Base-by-base conservation (phyloP, 2,888 invertebrate species). In the Acanthosepion esculentum region DNA sequence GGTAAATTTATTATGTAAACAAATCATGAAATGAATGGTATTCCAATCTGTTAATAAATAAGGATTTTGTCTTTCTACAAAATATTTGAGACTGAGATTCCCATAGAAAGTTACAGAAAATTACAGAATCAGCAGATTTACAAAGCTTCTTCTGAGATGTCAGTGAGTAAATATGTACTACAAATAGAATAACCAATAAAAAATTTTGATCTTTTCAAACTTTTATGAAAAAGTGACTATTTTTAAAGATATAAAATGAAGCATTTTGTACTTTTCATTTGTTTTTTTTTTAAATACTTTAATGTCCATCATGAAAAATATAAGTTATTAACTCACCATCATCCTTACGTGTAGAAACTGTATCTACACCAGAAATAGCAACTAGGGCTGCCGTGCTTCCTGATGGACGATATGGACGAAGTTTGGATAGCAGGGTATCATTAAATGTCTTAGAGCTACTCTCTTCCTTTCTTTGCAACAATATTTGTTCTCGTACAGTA, bases 341-440 rank as follows among this genome's bases (percentile, higher is more conserved):
- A 48, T 97, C 97, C 95, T 97, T 97, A 94, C 96, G 96, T 20
- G 95, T 94, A 26, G 94, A 59, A 18, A 96, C 94, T 91, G 96
- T 95, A 64, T 97, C 97, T 33, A 95, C 96, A 15, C 97, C 97
- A 33, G 97, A 96, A n/a, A 97, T 95, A 50, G 97, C 96, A 91
- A 97, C 97, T 12, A 97, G 96, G 0, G 97, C 97, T 26, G 96
- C 97, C 23, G 96, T 96, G 48, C 96, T 96, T 64, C 96, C 96
- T 20, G 97, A 96, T n/a, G 97, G 96, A 33, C 97, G 96, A 94
- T 96, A 96, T 1, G 97, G 97, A 23, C 97, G 96, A 91, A 97
- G 95, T 12, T 97, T 96, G 41, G 97, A 96, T 95, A 97, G 94
- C 92, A 97, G 95, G 12, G 96, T 96, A 94, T 97, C 97, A 95